Base-by-base conservation (phyloP, 2,113 vertebrate species). In the Marmota flaviventris region DNA sequence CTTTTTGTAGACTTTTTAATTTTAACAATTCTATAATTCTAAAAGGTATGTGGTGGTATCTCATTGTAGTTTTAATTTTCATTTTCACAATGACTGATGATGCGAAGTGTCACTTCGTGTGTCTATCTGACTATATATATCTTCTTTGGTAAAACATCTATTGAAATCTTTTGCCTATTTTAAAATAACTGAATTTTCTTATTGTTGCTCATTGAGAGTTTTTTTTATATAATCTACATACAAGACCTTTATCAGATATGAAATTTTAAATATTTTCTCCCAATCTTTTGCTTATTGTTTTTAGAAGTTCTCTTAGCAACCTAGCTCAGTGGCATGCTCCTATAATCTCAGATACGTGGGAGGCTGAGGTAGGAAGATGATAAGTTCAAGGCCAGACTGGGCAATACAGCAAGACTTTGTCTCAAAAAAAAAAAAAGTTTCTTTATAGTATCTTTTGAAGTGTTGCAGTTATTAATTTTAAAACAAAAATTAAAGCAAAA, bases 191-290 rank as follows among this genome's bases (percentile, higher is more conserved):
- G 53, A 4, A 37, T 77, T 89, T 69, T 73, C 16, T 92, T 89
- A 58, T 11, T 69, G 24, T 77, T 93, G 81, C 34, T 32, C 88
- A 58, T 77, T 82, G 29, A 85, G 42, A 72, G 2, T 78, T 91
- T 42, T 42, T 45, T 78, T 75, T 75, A 39, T 34, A 37, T 27
- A 85, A 82, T 65, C 42, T 82, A n/a, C 51, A 81, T 89, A 45
- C 17, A 90, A 81, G 18, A 58, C 11, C 7, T 96, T 89, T 58
- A 37, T 69, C 70, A 88, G 63, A 73, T 91, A 84, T n/a, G 14
- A 29, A 22, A 79, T 45, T 87, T 73, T 4, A 96, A 93, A 87
- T 78, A 93, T 78, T 93, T 96, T 77, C 27, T 92, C 39, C 4
- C 16, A 75, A 20, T 81, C 4, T 86, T 42, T 94, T 76, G 42